A percentile compares a stretch with the other conserved stretches of the same genome.
Conservation (phyloP, 2,888 invertebrate genomes). For the Abscondita cerata region DNA sequence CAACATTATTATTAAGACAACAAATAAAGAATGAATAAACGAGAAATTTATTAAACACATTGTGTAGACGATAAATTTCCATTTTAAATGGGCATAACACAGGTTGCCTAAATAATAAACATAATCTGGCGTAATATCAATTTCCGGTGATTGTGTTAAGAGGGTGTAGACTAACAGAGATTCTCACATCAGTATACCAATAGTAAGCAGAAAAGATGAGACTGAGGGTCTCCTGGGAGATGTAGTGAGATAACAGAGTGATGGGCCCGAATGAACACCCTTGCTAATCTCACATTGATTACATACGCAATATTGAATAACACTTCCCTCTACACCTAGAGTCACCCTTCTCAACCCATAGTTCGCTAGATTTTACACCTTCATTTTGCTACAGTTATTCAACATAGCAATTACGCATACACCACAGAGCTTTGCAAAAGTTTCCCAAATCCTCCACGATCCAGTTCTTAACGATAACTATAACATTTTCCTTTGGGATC, state of each 20-base stretch:
- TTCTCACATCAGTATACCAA: constrained; percentile 37
- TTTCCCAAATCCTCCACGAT: constrained; percentile 12
- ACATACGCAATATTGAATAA: constrained; percentile 59
- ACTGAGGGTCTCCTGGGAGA: constrained; percentile 52
- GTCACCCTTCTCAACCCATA: constrained; percentile 29
- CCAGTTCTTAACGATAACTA: constrained; percentile 33
- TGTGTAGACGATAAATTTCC: constrained; percentile 20
- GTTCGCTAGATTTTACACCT: constrained; percentile 39
- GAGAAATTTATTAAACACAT: neutral
- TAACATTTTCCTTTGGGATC: constrained; percentile 35
- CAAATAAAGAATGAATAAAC: too few species aligned
- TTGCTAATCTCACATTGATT: constrained; percentile 59
- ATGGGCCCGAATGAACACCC: constrained; percentile 54
- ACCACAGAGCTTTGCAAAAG: constrained; percentile 33
- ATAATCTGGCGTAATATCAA: constrained; percentile 49
- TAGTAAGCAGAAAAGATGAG: constrained; percentile 37
- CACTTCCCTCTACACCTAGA: constrained; percentile 47
- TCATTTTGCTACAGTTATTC: constrained; percentile 34
- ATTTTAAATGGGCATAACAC: constrained; percentile 25
- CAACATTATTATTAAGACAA: too few species aligned
- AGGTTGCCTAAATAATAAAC: constrained; percentile 31
- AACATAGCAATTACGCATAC: constrained; percentile 46
- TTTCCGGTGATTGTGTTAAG: constrained; percentile 48
- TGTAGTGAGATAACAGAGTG: constrained; percentile 53
- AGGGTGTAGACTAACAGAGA: constrained; percentile 34